A percentile compares a stretch with the other conserved stretches of the same genome.
Conservation (phyloP, 1,140 invertebrate species). For the Dendroctonus ponderosae region DNA sequence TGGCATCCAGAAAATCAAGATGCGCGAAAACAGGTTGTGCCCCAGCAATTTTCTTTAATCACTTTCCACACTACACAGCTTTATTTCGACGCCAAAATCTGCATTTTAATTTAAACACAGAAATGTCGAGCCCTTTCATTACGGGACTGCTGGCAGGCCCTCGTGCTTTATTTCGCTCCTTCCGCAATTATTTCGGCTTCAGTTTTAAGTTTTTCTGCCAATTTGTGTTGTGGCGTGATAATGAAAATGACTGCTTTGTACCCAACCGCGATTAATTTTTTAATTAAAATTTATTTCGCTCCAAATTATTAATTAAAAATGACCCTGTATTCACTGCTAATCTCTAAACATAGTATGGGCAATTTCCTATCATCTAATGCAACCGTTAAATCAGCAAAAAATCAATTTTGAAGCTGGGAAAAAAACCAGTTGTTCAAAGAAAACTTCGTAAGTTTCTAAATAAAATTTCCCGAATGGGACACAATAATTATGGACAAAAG, state of each 20-base stretch:
- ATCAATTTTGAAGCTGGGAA: no score
- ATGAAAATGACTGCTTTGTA: conserved; percentile 19
- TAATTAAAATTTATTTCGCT: no score
- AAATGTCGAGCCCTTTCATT: conserved; percentile 23
- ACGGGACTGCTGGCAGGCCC: background rate
- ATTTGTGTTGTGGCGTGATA: conserved; percentile 29
- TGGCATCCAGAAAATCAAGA: conserved; percentile 13
- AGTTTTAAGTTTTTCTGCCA: conserved; percentile 32
- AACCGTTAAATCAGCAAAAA: no score
- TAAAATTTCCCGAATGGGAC: no score
- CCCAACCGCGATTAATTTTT: no score
- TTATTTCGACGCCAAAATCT: conserved; percentile 26
- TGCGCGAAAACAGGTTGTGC: conserved; percentile 2
- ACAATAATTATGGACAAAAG: no score
- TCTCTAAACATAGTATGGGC: no score
- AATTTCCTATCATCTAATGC: no score
- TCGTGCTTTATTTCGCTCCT: conserved; percentile 21
- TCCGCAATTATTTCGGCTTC: conserved; percentile 30
- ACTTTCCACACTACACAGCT: conserved; percentile 26
- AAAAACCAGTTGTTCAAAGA: no score
- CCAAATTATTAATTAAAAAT: no score
- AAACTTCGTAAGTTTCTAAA: no score
- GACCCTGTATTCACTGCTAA: no score
- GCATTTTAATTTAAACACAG: conserved; percentile 30
- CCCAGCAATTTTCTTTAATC: conserved; percentile 27